A percentile compares a stretch with the other conserved stretches of the same genome.
Evolutionary conservation across 2,113 vertebrate species (phyloP).

Genomic region (Petrocephalus zakoni): DNA sequence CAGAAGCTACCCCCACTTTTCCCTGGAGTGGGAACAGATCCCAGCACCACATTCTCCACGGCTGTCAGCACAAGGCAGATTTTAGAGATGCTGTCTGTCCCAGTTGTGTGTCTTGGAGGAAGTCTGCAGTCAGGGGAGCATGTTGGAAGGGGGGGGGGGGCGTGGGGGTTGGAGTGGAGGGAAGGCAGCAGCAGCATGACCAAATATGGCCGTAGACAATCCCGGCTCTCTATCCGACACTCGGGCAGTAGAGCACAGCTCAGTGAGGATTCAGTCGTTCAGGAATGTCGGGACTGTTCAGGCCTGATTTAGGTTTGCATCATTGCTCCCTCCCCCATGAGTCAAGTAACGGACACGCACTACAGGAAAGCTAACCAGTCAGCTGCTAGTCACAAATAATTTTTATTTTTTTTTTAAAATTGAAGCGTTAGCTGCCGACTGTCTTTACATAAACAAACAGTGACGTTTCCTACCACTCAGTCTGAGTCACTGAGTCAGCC

Average conservation of each 20-base stretch:
- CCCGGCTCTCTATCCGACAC: not conserved
- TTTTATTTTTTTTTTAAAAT: not conserved
- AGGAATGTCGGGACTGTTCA: not conserved
- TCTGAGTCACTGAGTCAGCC: no score
- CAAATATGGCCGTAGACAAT: constrained; percentile 6
- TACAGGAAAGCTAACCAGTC: not conserved
- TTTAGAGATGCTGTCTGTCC: not conserved
- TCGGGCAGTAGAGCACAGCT: not conserved
- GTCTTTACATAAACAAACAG: not conserved
- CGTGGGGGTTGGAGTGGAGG: not conserved
- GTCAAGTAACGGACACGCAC: not conserved
- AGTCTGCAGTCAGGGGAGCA: not conserved
- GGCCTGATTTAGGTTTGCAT: not conserved
- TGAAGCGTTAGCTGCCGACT: no score
- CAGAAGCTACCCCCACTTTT: not conserved
- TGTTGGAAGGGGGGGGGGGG: not conserved
- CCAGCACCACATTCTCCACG: not conserved
- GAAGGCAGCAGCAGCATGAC: not conserved
- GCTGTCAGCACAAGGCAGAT: not conserved
- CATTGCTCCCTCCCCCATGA: not conserved
- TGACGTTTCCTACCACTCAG: not conserved
- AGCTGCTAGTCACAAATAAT: constrained; percentile 5
- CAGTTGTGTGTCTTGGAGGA: constrained; percentile 3
- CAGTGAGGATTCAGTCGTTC: not conserved
- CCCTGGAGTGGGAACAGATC: not conserved